These are phyloP conservation scores for Periplaneta americana DNA, from an alignment of 1,140 invertebrate species.

Conservation along the genomic window DNA sequence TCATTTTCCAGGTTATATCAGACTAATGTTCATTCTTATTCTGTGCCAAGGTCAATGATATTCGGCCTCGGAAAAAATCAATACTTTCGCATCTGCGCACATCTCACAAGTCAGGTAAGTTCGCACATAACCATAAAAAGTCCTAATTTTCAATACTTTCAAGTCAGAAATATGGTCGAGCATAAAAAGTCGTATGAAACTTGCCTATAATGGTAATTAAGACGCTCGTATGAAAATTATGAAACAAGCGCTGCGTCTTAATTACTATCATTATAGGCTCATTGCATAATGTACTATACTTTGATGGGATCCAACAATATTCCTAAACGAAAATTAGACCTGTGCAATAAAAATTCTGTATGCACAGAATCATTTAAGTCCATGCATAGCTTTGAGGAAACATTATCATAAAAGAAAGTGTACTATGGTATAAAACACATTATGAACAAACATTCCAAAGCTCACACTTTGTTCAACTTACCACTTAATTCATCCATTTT, in stretches of 20 bases:
- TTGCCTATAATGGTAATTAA: too few relatives aligned
- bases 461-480: conserved; percentile 11
- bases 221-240: background rate
- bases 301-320: background rate
- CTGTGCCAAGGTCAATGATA: too few relatives aligned
- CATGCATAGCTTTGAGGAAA: background rate
- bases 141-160: too few relatives aligned
- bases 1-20: too few relatives aligned
- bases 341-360: background rate
- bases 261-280: too few relatives aligned
- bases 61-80: too few relatives aligned
- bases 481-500: conserved; percentile 25
- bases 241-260: background rate
- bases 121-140: too few relatives aligned
- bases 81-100: too few relatives aligned
- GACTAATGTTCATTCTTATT: too few relatives aligned
- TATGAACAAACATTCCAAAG: background rate
- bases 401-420: background rate
- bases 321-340: background rate
- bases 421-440: background rate
- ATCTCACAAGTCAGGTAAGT: too few relatives aligned
- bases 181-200: too few relatives aligned
- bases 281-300: background rate
- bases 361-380: background rate
- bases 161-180: too few relatives aligned